phyloP scores from a whole-genome alignment of 1,140 invertebrate species.

The Uloborus diversus region DNA sequence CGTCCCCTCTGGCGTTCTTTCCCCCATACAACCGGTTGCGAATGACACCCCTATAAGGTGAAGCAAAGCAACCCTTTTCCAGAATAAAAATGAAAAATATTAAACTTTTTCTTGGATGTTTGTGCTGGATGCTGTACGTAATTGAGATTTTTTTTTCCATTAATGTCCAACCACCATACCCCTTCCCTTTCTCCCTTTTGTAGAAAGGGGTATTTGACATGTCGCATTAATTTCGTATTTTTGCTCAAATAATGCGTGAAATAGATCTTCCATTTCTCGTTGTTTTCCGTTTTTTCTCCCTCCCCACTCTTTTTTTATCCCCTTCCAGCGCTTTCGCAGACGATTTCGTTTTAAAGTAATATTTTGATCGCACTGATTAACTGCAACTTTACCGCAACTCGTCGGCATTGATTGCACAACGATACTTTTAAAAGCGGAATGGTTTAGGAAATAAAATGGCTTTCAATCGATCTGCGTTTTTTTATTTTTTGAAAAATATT shows the following conservation, averaged over 20 bases:
- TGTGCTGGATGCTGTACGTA: background rate
- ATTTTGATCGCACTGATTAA: constrained; percentile 46
- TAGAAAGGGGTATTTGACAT: constrained; percentile 35
- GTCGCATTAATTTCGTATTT: constrained; percentile 49
- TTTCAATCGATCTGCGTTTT: constrained; percentile 38
- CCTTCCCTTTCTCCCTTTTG: background rate
- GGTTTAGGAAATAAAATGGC: constrained; percentile 33
- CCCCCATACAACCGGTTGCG: background rate
- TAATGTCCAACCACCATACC: constrained; percentile 26
- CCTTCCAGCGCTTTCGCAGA: no score
- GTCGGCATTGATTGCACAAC: constrained; percentile 31
- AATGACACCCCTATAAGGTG: constrained; percentile 31
- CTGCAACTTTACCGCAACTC: constrained; percentile 49
- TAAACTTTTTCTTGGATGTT: constrained; percentile 33
- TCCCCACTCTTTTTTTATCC: background rate
- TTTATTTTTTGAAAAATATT: no score
- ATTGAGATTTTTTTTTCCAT: constrained; percentile 46
- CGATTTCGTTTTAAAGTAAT: constrained; percentile 14
- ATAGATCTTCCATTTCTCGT: constrained; percentile 24
- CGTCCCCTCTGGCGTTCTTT: constrained; percentile 1
- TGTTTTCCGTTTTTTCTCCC: background rate
- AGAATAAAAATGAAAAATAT: constrained; percentile 47
- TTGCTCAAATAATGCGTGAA: constrained; percentile 53
- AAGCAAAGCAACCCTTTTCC: constrained; percentile 7
- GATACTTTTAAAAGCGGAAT: constrained; percentile 6